Base-by-base conservation (phyloP, 2,888 invertebrate genomes). In the Thera obeliscata region DNA sequence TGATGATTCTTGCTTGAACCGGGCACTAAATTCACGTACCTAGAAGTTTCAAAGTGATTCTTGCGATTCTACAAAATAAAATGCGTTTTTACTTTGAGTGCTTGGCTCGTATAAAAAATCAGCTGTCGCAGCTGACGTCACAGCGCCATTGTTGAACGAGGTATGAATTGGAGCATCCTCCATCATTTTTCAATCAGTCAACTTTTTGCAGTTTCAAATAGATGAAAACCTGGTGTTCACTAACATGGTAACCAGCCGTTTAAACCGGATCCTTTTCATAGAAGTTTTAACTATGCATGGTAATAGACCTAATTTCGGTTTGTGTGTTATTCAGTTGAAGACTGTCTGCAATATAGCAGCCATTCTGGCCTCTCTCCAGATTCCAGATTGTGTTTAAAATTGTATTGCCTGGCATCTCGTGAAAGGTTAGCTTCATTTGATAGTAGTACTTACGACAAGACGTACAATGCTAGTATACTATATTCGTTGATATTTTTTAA, bases 341-440 rank as follows among this genome's bases (percentile, higher is more conserved):
- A 12, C 22, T 71, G 76, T 72, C 87, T 78, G 90, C 90, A 88
- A 79, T 90, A 89, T 88, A 88, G 84, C 83, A 79, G 78, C 56
- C 83, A 84, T 81, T 77, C 89, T 91, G 91, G 92, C 91, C 83
- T 66, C 69, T 75, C 80, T 93, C 92, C 92, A 92, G 88, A 78
- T 87, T 81, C 78, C 73, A 88, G 85, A 91, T 90, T 89, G 88
- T 87, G 84, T 85, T 82, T 81, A 83, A 87, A 89, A 88, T 89
- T 88, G 86, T 86, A 81, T 79, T 69, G 50, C 76, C 84, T 61
- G 58, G 78, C 84, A 82, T 88, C 79, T 82, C 81, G 80, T 81
- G 81, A 85, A 84, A 84, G 78, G 80, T 81, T 77, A 74, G 72
- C 69, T 66, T 71, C 66, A 70, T 69, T 71, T 77, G 76, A 79